These are phyloP conservation scores for Pseudochaenichthys georgianus DNA, from an alignment of 2,797 vertebrate genomes.

Conservation along the genomic window DNA sequence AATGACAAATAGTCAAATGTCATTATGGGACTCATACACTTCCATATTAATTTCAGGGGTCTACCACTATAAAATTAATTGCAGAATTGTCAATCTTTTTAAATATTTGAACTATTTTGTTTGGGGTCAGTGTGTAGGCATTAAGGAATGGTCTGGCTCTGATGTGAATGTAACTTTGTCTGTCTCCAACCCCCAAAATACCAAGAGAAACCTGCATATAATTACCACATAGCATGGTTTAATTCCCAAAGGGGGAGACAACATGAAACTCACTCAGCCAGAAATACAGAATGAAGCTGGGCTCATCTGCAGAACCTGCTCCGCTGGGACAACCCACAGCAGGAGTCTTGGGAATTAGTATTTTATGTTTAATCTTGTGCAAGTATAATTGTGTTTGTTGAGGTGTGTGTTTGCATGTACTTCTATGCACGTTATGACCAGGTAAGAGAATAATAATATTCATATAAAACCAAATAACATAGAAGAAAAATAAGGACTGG, in stretches of 20 bases:
- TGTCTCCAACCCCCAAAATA: constrained; percentile 77
- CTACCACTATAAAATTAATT: constrained; percentile 40
- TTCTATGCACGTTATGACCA: constrained; percentile 14
- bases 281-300: constrained; percentile 52
- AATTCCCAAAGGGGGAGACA: constrained; percentile 66
- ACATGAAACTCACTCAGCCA: constrained; percentile 49
- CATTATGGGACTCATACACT: constrained; percentile 16
- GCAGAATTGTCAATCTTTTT: constrained; percentile 61
- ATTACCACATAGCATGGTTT: constrained; percentile 71
- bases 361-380: constrained; percentile 1
- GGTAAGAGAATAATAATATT: constrained; percentile 9
- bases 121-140: constrained; percentile 70
- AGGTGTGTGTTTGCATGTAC: constrained; percentile 11
- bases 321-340: constrained; percentile 14
- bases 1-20: constrained; percentile 27
- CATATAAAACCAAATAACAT: constrained; percentile 1
- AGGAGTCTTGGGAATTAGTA: neutral
- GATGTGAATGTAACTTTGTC: constrained; percentile 74
- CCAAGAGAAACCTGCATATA: constrained; percentile 74
- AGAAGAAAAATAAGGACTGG: constrained; percentile 31
- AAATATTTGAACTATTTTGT: constrained; percentile 72
- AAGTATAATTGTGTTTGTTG: constrained; percentile 5
- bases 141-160: constrained; percentile 68
- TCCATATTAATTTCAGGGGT: constrained; percentile 30
- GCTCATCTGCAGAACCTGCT: constrained; percentile 33